Base-by-base conservation (phyloP, 2,113 vertebrate genomes). In the Puntigrus tetrazona region DNA sequence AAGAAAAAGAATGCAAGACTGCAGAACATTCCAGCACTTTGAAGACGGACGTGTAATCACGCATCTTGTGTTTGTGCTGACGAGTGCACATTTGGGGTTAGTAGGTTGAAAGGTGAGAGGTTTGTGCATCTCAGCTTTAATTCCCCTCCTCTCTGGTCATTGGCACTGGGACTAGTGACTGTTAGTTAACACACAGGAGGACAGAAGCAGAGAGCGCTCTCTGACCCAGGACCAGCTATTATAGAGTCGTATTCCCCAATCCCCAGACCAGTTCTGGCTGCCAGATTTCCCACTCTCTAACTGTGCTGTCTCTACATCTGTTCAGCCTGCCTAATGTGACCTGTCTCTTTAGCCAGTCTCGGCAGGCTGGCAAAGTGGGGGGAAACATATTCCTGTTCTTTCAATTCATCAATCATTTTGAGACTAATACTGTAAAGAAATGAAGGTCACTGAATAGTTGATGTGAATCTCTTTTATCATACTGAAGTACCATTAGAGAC, bases 161-260 rank as follows among this genome's bases (percentile, higher is more conserved):
- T 81, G 79, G 74, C 6, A 20, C 75, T 81, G 38, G 70, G 79
- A 74, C 84, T 88, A 90, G 86, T 88, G 87, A 92, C 81, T 85
- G 85, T 94, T 95, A 94, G 88, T 94, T 95, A 95, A 94, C 86
- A 89, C 88, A 88, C 75, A 87, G 83, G 90, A 89, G 89, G 86
- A 92, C 90, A 90, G 92, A 93, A 84, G 84, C 81, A 89, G 90
- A 83, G 82, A 79, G 82, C 83, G 61, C 91, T 90, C 89, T 87
- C 88, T 93, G 92, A 95, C 94, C 92, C 91, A 88, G 85, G 88
- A 94, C 88, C 93, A 93, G 88, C 86, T 92, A 92, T 92, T 93
- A 94, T 90, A 87, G 90, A 89, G 92, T 92, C 92, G 89, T 92
- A 93, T 92, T 95, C 93, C 94, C 94, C 86, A 92, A 95, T 89